phyloP scores from a whole-genome alignment of 1,140 invertebrate species.

The Trachymyrmex septentrionalis region DNA sequence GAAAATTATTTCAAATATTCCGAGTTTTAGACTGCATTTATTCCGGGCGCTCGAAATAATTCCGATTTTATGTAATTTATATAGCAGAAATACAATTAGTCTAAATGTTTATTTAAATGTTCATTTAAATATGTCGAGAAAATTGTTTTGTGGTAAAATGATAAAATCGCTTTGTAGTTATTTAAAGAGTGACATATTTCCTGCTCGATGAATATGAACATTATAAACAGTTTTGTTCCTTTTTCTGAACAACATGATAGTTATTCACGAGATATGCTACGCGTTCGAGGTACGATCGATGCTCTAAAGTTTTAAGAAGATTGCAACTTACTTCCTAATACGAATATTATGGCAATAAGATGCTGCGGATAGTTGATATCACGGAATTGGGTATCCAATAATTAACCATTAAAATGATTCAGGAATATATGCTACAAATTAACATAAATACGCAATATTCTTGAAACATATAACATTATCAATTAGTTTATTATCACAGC shows the following conservation, averaged over 20 bases:
- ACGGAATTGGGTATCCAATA: constrained; percentile 4
- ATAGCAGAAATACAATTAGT: constrained; percentile 25
- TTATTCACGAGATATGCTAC: constrained; percentile 22
- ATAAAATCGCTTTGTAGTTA: constrained; percentile 4
- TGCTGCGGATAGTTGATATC: not conserved
- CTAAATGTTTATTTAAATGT: not conserved
- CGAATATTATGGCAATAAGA: constrained; percentile 25
- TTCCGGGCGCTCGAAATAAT: not conserved
- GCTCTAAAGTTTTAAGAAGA: constrained; percentile 34
- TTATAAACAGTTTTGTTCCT: not conserved
- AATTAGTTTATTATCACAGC: constrained; percentile 28
- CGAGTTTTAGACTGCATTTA: not conserved
- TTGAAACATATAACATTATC: constrained; percentile 7
- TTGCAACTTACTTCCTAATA: constrained; percentile 30
- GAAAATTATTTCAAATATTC: not conserved
- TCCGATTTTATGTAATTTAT: constrained; percentile 14
- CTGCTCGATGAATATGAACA: not conserved
- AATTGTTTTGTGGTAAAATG: not conserved
- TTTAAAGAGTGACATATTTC: constrained; percentile 5
- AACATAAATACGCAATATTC: constrained; percentile 4
- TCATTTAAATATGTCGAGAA: not conserved
- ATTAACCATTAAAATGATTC: constrained; percentile 21
- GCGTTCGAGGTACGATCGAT: constrained; percentile 31
- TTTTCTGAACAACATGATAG: not conserved
- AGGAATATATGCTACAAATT: constrained; percentile 21